Evolutionary conservation across 2,797 vertebrate genomes (phyloP).

Genomic region (Rhynchotus rufescens): DNA sequence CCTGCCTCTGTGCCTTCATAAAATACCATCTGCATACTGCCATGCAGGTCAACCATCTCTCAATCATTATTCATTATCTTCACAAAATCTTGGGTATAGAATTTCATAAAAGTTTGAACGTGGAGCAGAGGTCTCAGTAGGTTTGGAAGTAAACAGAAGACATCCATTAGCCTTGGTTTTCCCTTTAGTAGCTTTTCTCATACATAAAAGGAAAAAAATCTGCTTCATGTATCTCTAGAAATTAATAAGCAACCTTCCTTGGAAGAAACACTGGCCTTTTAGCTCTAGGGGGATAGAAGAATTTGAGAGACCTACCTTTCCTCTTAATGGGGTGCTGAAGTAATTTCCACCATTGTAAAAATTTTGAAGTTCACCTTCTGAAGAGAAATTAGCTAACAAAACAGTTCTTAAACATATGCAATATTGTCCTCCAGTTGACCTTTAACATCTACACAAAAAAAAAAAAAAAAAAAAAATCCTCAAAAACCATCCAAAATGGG

Average conservation of each 20-base stretch:
- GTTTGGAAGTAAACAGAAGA: slow-evolving; percentile 18
- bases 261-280: background rate
- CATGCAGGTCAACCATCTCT: background rate
- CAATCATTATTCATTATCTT: background rate
- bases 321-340: background rate
- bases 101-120: background rate
- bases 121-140: background rate
- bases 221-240: background rate
- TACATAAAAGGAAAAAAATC: rapidly evolving
- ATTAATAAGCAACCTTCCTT: background rate
- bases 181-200: background rate
- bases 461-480: slow-evolving; percentile 1
- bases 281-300: background rate
- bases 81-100: background rate
- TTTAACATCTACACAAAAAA: background rate
- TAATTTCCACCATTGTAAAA: background rate
- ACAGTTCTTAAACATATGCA: slow-evolving; percentile 10
- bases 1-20: slow-evolving; percentile 1
- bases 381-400: slow-evolving; percentile 14
- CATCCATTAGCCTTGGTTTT: background rate
- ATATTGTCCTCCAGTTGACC: slow-evolving; percentile 20
- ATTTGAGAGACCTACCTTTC: background rate
- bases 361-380: slow-evolving; percentile 38
- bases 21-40: slow-evolving; percentile 4
- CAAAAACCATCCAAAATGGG: background rate